phyloP scores from a whole-genome alignment of 2,113 vertebrate species.

The Aptenodytes patagonicus region DNA sequence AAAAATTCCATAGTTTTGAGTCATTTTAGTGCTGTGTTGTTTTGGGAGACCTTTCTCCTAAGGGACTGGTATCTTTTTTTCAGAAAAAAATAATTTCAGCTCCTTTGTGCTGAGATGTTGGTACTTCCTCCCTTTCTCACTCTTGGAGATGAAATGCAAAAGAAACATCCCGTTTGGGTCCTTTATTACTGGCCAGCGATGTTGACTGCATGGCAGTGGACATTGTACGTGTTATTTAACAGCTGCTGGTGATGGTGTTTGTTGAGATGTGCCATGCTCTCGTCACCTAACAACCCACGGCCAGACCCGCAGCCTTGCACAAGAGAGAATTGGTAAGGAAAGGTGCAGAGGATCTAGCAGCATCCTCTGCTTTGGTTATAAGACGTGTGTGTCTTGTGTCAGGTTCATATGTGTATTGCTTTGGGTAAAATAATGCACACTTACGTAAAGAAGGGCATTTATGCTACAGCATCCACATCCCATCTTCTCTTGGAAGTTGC shows the following conservation, averaged over 20 bases:
- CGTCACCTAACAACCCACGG: not conserved
- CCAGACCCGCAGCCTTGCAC: not conserved
- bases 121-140: not conserved
- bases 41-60: slow-evolving; percentile 5
- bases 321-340: not conserved
- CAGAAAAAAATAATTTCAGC: not conserved
- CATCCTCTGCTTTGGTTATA: not conserved
- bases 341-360: not conserved
- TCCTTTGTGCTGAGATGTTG: not conserved
- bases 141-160: not conserved
- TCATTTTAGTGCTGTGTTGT: not conserved
- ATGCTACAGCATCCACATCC: not conserved
- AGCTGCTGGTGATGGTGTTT: not conserved
- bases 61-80: not conserved
- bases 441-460: not conserved
- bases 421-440: not conserved
- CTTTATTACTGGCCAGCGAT: not conserved
- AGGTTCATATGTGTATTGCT: not conserved
- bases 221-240: not conserved
- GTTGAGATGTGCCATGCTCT: not conserved
- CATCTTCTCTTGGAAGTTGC: not conserved
- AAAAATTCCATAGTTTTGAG: not conserved
- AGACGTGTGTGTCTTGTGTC: not conserved
- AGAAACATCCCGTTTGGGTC: not conserved
- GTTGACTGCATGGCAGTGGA: not conserved